These are phyloP conservation scores for Nibea albiflora DNA, from an alignment of 2,113 vertebrate species.

Conservation along the genomic window DNA sequence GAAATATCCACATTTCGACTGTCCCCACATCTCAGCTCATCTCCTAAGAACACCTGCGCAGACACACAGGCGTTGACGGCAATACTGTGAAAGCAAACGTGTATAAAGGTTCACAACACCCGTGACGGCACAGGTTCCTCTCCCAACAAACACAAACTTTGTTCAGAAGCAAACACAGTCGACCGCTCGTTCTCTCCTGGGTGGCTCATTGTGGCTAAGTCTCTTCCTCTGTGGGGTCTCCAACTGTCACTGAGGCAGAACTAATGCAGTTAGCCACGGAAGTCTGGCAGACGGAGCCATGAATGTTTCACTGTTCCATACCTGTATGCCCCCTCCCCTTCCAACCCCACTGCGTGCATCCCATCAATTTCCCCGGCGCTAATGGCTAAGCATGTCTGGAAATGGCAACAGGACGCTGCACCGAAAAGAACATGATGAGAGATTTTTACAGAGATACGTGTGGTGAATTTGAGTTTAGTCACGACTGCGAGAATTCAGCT, in stretches of 20 bases:
- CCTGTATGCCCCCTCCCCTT: slow-evolving; percentile 29
- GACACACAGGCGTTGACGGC: background rate
- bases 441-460: slow-evolving; percentile 40
- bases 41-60: slow-evolving; percentile 40
- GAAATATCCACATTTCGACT: slow-evolving; percentile 18
- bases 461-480: slow-evolving; percentile 36
- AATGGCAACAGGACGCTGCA: slow-evolving; percentile 57
- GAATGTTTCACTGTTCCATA: slow-evolving; percentile 40
- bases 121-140: background rate
- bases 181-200: slow-evolving; percentile 45
- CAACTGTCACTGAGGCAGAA: slow-evolving; percentile 66
- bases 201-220: slow-evolving; percentile 53
- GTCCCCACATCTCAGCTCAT: slow-evolving; percentile 6
- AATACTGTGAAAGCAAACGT: slow-evolving; percentile 4
- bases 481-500: slow-evolving; percentile 15
- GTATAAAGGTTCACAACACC: slow-evolving; percentile 18
- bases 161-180: slow-evolving; percentile 46
- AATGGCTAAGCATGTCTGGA: slow-evolving; percentile 59
- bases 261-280: slow-evolving; percentile 74
- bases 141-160: background rate
- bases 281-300: slow-evolving; percentile 62
- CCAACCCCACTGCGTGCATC: slow-evolving; percentile 9
- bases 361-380: slow-evolving; percentile 53
- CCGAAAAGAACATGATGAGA: slow-evolving; percentile 29
- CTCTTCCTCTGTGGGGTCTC: slow-evolving; percentile 68